Percentiles rank a stretch among this genome's conserved stretches.
phyloP scores from a whole-genome alignment of 2,113 vertebrate species.

The Microcebus jonahi region DNA sequence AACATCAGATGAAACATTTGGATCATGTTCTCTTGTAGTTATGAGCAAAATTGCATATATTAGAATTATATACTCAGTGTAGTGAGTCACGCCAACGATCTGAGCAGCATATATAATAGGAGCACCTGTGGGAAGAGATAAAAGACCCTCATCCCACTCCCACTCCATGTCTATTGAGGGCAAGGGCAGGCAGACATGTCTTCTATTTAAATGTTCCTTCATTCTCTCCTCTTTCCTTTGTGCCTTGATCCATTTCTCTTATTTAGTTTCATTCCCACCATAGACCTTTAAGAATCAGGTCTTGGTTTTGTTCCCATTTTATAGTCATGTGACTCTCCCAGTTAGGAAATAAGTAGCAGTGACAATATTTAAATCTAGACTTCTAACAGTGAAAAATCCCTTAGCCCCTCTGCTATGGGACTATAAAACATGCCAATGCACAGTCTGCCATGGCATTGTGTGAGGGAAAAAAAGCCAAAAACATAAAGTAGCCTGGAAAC shows the following conservation, averaged over 20 bases:
- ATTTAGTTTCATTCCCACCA: background rate
- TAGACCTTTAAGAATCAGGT: background rate
- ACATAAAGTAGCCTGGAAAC: background rate
- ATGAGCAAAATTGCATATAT: background rate
- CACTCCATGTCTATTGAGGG: background rate
- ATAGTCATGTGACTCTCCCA: background rate
- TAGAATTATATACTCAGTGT: background rate
- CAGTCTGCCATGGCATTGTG: background rate
- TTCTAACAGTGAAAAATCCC: background rate
- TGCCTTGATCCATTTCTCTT: background rate
- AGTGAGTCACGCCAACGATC: background rate
- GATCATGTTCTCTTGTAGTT: background rate
- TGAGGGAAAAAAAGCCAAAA: background rate
- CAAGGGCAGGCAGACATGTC: no score
- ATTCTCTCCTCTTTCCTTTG: background rate
- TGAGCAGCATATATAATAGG: background rate
- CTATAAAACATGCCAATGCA: background rate
- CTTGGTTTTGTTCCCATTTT: background rate
- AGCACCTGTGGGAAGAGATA: background rate
- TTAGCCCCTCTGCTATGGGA: background rate
- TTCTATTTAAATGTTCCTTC: background rate
- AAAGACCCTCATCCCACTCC: no score
- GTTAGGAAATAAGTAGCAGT: background rate
- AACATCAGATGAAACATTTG: background rate
- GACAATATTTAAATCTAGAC: background rate